A percentile compares a stretch with the other conserved stretches of the same genome.
Evolutionary conservation across 2,888 invertebrate genomes (phyloP).

Genomic region (Entomobrya multifasciata): DNA sequence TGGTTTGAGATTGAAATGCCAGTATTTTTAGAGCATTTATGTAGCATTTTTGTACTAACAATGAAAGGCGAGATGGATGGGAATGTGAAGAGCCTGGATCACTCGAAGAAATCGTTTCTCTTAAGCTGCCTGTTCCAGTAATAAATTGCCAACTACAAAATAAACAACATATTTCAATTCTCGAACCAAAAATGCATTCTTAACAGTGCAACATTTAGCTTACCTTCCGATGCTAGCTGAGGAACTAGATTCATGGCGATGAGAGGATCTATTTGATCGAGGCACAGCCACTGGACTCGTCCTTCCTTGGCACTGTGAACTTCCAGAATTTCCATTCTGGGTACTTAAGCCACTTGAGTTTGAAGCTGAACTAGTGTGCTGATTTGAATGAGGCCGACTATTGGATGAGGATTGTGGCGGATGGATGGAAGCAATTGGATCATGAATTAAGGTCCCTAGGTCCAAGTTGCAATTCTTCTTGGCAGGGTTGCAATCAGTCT

Average conservation of each 20-base stretch:
- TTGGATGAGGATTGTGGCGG: slow-evolving; percentile 35
- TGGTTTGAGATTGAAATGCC: neutral
- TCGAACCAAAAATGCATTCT: neutral
- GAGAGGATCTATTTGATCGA: slow-evolving; percentile 81
- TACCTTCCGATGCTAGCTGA: slow-evolving; percentile 83
- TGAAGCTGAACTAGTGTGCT: slow-evolving; percentile 44
- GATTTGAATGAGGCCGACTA: slow-evolving; percentile 57
- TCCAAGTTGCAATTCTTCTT: slow-evolving; percentile 52
- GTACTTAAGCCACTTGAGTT: slow-evolving; percentile 30
- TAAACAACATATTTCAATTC: neutral
- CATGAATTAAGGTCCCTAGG: slow-evolving; percentile 18
- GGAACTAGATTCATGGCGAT: slow-evolving; percentile 85
- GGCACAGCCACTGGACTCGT: slow-evolving; percentile 87
- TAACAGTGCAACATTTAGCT: slow-evolving; percentile 6
- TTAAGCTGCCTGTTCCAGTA: slow-evolving; percentile 86
- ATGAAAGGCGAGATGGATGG: slow-evolving; percentile 79
- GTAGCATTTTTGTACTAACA: slow-evolving; percentile 70
- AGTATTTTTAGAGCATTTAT: neutral
- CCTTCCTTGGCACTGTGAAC: slow-evolving; percentile 80
- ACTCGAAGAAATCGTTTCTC: slow-evolving; percentile 83
- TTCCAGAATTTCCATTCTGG: slow-evolving; percentile 55
- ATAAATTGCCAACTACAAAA: slow-evolving; percentile 86
- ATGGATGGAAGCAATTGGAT: slow-evolving; percentile 34
- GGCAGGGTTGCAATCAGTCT: slow-evolving; percentile 65
- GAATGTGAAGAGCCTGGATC: slow-evolving; percentile 80